These are phyloP conservation scores for Tichodroma muraria DNA, from an alignment of 2,113 vertebrate genomes.

Conservation along the genomic window DNA sequence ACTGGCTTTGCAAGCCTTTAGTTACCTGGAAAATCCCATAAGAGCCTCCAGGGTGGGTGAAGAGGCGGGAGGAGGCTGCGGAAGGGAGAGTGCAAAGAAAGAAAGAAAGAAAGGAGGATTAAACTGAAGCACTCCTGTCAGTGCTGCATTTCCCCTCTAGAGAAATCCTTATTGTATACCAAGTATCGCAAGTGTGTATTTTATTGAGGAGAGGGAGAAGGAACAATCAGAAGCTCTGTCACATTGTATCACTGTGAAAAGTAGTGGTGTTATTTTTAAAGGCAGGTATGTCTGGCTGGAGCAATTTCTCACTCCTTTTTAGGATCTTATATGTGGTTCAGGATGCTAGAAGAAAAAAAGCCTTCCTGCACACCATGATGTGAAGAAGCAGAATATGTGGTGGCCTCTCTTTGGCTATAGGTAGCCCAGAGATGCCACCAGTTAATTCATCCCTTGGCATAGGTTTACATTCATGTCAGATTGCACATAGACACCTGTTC, in stretches of 20 bases:
- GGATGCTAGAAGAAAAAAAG: background rate
- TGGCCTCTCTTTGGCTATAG: background rate
- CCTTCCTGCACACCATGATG: accelerated
- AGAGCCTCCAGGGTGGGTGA: background rate
- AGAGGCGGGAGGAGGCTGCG: background rate
- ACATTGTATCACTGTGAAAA: background rate
- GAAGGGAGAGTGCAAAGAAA: background rate
- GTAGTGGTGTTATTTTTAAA: background rate
- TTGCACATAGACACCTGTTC: background rate
- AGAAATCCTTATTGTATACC: conserved; percentile 22
- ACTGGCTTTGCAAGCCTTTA: conserved; percentile 37
- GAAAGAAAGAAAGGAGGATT: conserved; percentile 1
- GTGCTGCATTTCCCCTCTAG: conserved; percentile 13
- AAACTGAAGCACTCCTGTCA: conserved; percentile 1
- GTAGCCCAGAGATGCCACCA: background rate
- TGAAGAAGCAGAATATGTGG: background rate
- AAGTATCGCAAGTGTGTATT: background rate
- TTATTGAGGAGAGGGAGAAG: background rate
- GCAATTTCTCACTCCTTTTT: background rate
- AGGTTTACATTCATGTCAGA: background rate
- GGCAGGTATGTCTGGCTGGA: background rate
- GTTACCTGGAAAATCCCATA: background rate
- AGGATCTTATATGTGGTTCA: background rate
- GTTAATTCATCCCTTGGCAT: background rate
- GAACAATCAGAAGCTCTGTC: conserved; percentile 36